These are phyloP conservation scores for Bovichtus variegatus DNA, from an alignment of 2,797 vertebrate genomes.

Conservation along the genomic window DNA sequence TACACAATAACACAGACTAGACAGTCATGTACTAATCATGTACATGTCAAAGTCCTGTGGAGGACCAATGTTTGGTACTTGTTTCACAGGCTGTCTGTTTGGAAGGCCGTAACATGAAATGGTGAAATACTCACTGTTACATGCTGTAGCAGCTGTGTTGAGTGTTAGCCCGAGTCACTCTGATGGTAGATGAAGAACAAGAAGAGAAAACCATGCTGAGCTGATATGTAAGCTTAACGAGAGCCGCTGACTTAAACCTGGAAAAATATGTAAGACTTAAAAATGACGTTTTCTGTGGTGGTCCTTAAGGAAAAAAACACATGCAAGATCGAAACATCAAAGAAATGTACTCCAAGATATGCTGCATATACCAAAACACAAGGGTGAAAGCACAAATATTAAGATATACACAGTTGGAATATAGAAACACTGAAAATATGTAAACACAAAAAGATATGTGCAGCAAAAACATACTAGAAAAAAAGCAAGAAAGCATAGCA, in stretches of 20 bases:
- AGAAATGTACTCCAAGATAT: not conserved
- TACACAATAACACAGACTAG: slow-evolving; percentile 64
- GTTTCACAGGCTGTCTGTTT: slow-evolving; percentile 12
- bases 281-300: not conserved
- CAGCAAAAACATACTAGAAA: not conserved
- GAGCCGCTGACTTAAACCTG: not conserved
- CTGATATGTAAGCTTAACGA: not conserved
- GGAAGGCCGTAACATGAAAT: not conserved
- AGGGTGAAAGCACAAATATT: not conserved
- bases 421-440: not conserved
- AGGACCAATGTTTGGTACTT: slow-evolving; percentile 32
- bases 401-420: not conserved
- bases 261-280: not conserved
- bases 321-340: not conserved
- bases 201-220: not conserved
- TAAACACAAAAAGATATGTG: not conserved
- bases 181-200: not conserved
- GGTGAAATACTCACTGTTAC: slow-evolving; percentile 4
- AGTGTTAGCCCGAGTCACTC: not conserved
- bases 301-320: not conserved
- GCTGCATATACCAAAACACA: slow-evolving; percentile 1
- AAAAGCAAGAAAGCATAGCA: not conserved
- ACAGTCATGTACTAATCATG: slow-evolving; percentile 60
- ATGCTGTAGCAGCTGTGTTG: not conserved
- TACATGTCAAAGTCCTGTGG: slow-evolving; percentile 53